Percentiles rank a stretch among this genome's conserved stretches.
Evolutionary conservation across 2,888 invertebrate species (phyloP).

Genomic region (Luffia ferchaultella): DNA sequence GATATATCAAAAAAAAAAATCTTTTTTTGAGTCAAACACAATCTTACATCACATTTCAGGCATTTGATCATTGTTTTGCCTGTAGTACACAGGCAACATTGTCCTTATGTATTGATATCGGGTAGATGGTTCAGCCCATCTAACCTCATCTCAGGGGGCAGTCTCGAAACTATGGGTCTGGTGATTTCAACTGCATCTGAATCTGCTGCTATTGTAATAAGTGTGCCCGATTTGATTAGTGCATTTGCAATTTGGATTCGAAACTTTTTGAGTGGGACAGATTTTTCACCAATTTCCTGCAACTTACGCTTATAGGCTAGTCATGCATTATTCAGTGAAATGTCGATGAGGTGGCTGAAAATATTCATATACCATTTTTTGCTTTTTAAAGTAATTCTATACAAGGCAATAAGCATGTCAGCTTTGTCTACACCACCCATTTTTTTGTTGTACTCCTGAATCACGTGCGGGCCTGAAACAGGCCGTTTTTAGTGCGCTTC

Average conservation of each 20-base stretch:
- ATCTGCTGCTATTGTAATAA: too few species aligned
- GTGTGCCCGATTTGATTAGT: too few species aligned
- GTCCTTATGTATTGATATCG: slow-evolving; percentile 2
- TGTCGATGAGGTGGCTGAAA: slow-evolving; percentile 15
- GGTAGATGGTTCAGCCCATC: slow-evolving; percentile 2
- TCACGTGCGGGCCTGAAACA: slow-evolving; percentile 1
- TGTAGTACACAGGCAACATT: slow-evolving; percentile 11
- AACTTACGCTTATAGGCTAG: neutral
- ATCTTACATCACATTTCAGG: slow-evolving; percentile 13
- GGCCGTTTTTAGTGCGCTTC: neutral
- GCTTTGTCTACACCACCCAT: slow-evolving; percentile 17
- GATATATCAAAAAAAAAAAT: too few species aligned
- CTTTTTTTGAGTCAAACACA: too few species aligned
- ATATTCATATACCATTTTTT: slow-evolving; percentile 19
- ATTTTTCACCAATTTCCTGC: slow-evolving; percentile 1
- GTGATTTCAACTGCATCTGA: too few species aligned
- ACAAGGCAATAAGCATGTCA: slow-evolving; percentile 21
- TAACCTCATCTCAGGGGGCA: slow-evolving; percentile 1
- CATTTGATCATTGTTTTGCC: slow-evolving; percentile 16
- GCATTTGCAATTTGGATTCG: neutral
- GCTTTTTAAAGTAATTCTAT: slow-evolving; percentile 19
- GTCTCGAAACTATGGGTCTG: neutral
- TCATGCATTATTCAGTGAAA: slow-evolving; percentile 15
- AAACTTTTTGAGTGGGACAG: neutral
- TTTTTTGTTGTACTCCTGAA: slow-evolving; percentile 16